Conservation (phyloP, 2,888 invertebrate species). For the Marasmarcha lunaedactyla region DNA sequence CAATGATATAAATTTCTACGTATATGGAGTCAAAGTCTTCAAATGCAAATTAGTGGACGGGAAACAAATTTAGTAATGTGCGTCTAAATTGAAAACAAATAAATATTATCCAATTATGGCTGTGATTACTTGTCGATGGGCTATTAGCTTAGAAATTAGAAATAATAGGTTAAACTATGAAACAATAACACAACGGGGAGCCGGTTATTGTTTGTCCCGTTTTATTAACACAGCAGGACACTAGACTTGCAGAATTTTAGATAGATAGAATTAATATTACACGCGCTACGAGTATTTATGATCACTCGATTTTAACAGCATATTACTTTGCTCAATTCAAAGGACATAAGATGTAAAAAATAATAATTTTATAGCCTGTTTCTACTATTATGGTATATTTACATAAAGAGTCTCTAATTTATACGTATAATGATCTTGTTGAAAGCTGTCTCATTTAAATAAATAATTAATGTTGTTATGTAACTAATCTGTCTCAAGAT, state of each 20-base stretch:
- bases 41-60: not conserved
- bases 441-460: too few relatives aligned
- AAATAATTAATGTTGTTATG: too few relatives aligned
- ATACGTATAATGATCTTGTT: too few relatives aligned
- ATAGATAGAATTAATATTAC: too few relatives aligned
- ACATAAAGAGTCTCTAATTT: too few relatives aligned
- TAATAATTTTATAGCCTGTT: too few relatives aligned
- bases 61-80: not conserved
- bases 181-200: slow-evolving; percentile 52
- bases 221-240: slow-evolving; percentile 39
- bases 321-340: too few relatives aligned
- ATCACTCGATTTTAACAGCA: too few relatives aligned
- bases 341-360: too few relatives aligned
- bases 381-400: too few relatives aligned
- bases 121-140: slow-evolving; percentile 34
- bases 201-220: slow-evolving; percentile 52
- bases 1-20: not conserved
- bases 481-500: too few relatives aligned
- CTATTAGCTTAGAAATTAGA: slow-evolving; percentile 48
- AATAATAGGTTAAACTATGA: slow-evolving; percentile 39
- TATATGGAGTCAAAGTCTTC: not conserved
- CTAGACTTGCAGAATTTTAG: slow-evolving; percentile 15
- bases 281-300: too few relatives aligned
- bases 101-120: slow-evolving; percentile 27
- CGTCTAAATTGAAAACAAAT: slow-evolving; percentile 7